Base-by-base conservation (phyloP, 2,888 invertebrate genomes). In the Sabatieria punctata region DNA sequence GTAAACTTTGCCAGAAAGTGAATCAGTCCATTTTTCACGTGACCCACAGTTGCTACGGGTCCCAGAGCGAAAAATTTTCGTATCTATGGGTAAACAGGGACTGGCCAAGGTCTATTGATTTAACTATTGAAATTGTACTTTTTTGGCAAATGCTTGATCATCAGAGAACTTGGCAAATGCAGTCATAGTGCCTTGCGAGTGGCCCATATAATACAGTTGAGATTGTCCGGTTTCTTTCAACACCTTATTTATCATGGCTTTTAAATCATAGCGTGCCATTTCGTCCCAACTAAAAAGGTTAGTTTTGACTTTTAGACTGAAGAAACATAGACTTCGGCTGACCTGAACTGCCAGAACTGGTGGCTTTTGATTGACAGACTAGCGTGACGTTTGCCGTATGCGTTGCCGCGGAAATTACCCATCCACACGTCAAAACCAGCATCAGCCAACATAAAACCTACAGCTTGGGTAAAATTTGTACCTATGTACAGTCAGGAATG, bases 221-320 rank as follows among this genome's bases (percentile, higher is more conserved):
- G 71, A 54, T 23, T 72, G 68, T 0, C 73, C 73, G 0, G 82
- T 79, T 2, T 52, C 55, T 2, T 69, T 61, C 35, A 76, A 64
- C 21, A 78, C 71, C 57, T 80, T 78, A 61, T 85, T 78, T 47
- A 89, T 76, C 53, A 75, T 78, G 0, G 85, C 81, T 13, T 89
- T 85, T 45, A 89, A 63, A 68, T 93, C 91, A 60, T 79, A 77
- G 27, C 77, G 66, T 0, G 80, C 85, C 70, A 86, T 82, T 66
- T 91, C 84, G 58, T 88, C 81, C 74, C 81, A 89, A 56, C 85
- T 85, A 63, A 41, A 62, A 59, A n/a, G n/a, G n/a, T n/a, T n/a
- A n/a, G n/a, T n/a, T n/a, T n/a, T n/a, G n/a, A n/a, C n/a, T n/a
- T n/a, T n/a, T n/a, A n/a, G n/a, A n/a, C n/a, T n/a, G n/a, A n/a